phyloP scores from a whole-genome alignment of 1,140 invertebrate species.

The Drosophila rhopaloa region DNA sequence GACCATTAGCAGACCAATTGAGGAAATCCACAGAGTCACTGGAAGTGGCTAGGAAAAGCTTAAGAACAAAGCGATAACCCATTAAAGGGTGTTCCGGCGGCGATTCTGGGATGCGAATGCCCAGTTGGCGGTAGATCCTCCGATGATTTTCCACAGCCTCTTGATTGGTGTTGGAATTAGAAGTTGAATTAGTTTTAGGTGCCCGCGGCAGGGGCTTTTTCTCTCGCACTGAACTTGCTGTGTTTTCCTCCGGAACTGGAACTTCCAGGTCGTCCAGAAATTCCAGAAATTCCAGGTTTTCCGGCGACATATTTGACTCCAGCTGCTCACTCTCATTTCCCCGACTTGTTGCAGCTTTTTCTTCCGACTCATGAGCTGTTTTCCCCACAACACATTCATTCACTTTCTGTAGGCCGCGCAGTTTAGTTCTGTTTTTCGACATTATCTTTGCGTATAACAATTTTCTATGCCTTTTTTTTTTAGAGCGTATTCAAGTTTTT shows the following conservation, averaged over 20 bases:
- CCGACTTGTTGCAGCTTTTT: neutral
- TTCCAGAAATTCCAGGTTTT: neutral
- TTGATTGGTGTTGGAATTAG: neutral
- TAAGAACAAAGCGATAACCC: conserved; percentile 26
- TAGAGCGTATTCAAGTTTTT: neutral
- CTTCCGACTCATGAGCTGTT: neutral
- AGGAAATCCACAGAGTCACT: conserved; percentile 6
- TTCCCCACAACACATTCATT: neutral
- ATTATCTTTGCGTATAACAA: neutral
- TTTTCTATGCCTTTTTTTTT: neutral
- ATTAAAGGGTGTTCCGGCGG: neutral
- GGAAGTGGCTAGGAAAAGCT: conserved; percentile 37
- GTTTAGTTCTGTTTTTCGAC: neutral
- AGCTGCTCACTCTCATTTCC: too few species aligned
- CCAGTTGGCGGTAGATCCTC: conserved; percentile 8
- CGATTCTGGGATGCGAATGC: neutral
- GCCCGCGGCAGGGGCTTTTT: neutral
- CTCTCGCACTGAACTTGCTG: neutral
- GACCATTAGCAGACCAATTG: conserved; percentile 31
- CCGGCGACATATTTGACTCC: neutral
- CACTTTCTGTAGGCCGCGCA: neutral
- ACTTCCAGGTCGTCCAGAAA: neutral
- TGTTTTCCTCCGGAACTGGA: neutral
- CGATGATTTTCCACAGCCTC: neutral
- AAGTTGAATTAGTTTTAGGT: neutral